Base-by-base conservation (phyloP, 2,113 vertebrate genomes). In the Tautogolabrus adspersus region DNA sequence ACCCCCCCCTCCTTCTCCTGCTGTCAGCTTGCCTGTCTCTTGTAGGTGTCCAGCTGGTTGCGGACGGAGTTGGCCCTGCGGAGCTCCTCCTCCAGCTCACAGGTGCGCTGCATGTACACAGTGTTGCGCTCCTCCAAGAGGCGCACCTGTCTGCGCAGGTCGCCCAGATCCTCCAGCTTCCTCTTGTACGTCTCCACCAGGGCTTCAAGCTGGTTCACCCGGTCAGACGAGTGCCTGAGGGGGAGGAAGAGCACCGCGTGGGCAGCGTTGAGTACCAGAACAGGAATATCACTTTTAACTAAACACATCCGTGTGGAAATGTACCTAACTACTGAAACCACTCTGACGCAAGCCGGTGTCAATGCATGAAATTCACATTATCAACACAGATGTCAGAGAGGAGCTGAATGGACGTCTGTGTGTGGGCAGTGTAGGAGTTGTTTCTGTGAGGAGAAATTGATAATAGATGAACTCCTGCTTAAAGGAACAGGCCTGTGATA, bases 1-100 rank as follows among this genome's bases (percentile, higher is more conserved):
- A 47, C 56, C 65, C 66, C 51, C 62, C 10, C 54, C 10, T 49
- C 47, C 47, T 18, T 16, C 16, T 18, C 64, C 67, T 47, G n/a
- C 46, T 26, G 1, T 2, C 6, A 58, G 77, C 85, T 78, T 70
- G 93, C 95, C 96, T 97, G 96, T 87, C 93, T 93, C 90, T 94
- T 95, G 90, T 96, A 96, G 38, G 84, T 92, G 91, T 97, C 96
- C 67, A 97, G 93, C 92, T 97, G 96, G 42, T 67, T 87, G 6
- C 96, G 96, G 46, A 94, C 90, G 0, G 93, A 87, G 46, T 96
- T 94, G 0, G 96, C 96, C 22, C 95, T 73, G 40, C 95, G 95
- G 11, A 96, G 94, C 85, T 97, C 96, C 15, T 97, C 96, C 88
- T 97, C 96, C 92, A 98, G 95, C 90, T 96, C 96, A n/a, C 94